Conservation (phyloP, 2,113 vertebrate genomes). For the Lanius ludovicianus region DNA sequence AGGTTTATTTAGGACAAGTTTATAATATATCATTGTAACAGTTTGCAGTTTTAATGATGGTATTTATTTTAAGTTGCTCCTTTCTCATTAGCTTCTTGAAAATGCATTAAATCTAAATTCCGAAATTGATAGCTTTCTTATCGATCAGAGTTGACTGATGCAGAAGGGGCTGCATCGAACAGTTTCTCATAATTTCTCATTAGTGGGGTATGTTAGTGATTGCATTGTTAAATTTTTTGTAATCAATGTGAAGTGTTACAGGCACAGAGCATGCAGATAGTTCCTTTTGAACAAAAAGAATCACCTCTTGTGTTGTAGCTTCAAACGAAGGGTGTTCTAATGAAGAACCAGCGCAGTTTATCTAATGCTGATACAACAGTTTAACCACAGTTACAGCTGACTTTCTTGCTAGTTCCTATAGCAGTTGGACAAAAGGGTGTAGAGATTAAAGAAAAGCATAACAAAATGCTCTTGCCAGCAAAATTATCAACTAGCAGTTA, state of each 20-base stretch:
- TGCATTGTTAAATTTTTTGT: constrained; percentile 54
- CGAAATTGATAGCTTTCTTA: constrained; percentile 59
- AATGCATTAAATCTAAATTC: constrained; percentile 71
- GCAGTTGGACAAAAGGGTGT: background rate
- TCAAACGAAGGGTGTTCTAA: constrained; percentile 27
- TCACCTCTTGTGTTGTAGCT: constrained; percentile 39
- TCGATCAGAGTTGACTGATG: constrained; percentile 63
- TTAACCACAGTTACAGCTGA: background rate
- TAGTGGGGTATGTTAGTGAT: constrained; percentile 58
- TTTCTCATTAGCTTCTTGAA: constrained; percentile 71
- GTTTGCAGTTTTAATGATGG: constrained; percentile 69
- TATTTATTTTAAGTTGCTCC: constrained; percentile 71
- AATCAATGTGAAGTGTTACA: constrained; percentile 57
- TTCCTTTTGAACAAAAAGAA: constrained; percentile 40
- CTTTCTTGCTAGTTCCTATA: constrained; percentile 29
- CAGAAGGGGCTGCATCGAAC: constrained; percentile 40
- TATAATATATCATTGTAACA: constrained; percentile 68
- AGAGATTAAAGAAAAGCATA: background rate
- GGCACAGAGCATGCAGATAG: constrained; percentile 56
- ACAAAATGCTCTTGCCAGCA: constrained; percentile 31
- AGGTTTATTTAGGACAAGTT: constrained; percentile 69
- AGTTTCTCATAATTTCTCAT: constrained; percentile 52
- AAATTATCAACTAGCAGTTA: constrained; percentile 46
- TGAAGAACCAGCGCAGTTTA: constrained; percentile 42
- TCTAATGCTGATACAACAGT: constrained; percentile 13